Evolutionary conservation across 2,888 invertebrate genomes (phyloP).

Genomic region (Hirtodrosophila cameraria): DNA sequence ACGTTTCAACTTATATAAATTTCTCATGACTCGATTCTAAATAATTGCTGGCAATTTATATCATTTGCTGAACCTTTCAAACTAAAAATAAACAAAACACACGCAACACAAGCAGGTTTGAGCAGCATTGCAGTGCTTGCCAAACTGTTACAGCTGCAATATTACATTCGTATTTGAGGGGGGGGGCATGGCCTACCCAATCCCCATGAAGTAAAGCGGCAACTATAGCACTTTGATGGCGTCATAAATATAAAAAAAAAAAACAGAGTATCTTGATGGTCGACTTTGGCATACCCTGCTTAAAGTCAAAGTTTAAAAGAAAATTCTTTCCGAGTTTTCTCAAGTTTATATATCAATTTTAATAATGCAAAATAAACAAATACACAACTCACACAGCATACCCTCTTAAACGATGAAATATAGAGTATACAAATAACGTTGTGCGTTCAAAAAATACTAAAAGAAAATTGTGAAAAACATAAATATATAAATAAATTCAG

Average conservation of each 20-base stretch:
- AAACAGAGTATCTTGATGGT: too few species aligned
- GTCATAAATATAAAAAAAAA: slow-evolving; percentile 11
- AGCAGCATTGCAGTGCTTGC: slow-evolving; percentile 2
- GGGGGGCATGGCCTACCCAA: neutral
- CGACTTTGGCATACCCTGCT: neutral
- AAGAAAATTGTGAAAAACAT: slow-evolving; percentile 17
- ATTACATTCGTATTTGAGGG: neutral
- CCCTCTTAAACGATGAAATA: neutral
- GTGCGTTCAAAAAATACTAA: neutral
- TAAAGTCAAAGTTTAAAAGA: too few species aligned
- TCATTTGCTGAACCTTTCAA: slow-evolving; percentile 4
- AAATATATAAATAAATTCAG: slow-evolving; percentile 3
- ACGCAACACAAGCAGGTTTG: slow-evolving; percentile 20
- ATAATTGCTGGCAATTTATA: slow-evolving; percentile 23
- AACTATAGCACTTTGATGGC: slow-evolving; percentile 1
- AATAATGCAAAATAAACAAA: neutral
- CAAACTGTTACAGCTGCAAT: slow-evolving; percentile 21
- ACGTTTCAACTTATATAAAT: neutral
- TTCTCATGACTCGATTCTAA: slow-evolving; percentile 6
- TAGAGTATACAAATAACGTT: neutral
- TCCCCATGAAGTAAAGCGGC: neutral
- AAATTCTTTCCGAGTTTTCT: too few species aligned
- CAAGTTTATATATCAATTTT: too few species aligned
- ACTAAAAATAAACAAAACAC: slow-evolving; percentile 44
- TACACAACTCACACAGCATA: neutral